phyloP scores from a whole-genome alignment of 1,140 invertebrate species.

The Apocrypta bakeri region DNA sequence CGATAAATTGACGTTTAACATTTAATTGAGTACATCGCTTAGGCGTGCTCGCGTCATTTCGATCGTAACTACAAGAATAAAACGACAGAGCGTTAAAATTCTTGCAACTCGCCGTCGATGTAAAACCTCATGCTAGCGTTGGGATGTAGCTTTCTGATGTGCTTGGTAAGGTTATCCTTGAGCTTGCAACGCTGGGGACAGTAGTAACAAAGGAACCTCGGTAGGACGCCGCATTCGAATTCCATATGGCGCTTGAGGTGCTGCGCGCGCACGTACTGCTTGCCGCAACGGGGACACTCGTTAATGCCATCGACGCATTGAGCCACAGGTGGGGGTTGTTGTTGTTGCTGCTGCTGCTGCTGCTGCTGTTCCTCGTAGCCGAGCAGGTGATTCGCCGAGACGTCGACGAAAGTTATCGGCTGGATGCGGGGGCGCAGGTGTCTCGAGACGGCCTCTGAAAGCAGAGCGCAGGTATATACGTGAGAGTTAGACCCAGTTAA shows the following conservation, averaged over 20 bases:
- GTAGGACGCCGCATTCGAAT: constrained; percentile 67
- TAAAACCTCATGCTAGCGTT: neutral
- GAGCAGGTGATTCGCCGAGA: neutral
- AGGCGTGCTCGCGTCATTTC: no score
- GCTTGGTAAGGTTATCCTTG: constrained; percentile 53
- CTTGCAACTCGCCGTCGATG: neutral
- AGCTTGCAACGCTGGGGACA: constrained; percentile 59
- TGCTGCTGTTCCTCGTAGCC: neutral
- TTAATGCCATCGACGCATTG: neutral
- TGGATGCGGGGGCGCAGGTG: neutral
- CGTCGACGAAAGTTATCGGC: neutral
- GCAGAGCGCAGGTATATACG: neutral
- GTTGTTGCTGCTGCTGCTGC: no score
- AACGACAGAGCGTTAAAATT: neutral
- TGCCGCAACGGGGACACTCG: constrained; percentile 64
- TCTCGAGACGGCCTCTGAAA: neutral
- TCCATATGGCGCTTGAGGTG: constrained; percentile 65
- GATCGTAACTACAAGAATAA: no score
- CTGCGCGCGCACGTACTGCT: constrained; percentile 64
- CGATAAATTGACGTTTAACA: no score
- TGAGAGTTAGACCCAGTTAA: neutral
- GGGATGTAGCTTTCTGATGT: constrained; percentile 51
- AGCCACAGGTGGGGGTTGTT: neutral
- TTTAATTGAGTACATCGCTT: no score
- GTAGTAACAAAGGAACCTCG: constrained; percentile 62